phyloP scores from a whole-genome alignment of 2,888 invertebrate species.

The Alviniconcha strummeri region DNA sequence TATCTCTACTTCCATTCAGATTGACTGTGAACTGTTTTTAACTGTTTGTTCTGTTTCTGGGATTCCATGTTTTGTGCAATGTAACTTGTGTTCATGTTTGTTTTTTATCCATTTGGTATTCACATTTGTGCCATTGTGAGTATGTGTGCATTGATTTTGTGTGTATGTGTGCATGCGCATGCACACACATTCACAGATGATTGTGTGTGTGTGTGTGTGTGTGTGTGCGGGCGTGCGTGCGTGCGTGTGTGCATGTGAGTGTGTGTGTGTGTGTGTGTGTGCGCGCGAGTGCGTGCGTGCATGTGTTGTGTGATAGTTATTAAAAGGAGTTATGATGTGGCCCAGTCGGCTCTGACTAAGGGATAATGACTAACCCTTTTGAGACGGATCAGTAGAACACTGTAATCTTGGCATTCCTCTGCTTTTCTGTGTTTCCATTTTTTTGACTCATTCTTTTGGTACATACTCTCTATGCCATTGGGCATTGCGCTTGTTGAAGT shows the following conservation, averaged over 20 bases:
- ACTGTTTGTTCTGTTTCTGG: too few relatives aligned
- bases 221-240: not conserved
- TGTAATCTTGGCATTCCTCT: slow-evolving; percentile 15
- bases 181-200: not conserved
- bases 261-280: not conserved
- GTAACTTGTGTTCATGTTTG: not conserved
- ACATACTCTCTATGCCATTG: too few relatives aligned
- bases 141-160: not conserved
- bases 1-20: too few relatives aligned
- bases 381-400: not conserved
- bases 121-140: not conserved
- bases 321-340: slow-evolving; percentile 17
- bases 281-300: not conserved
- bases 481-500: too few relatives aligned
- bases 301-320: too few relatives aligned
- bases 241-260: not conserved
- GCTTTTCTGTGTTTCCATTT: not conserved
- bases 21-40: not conserved
- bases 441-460: not conserved
- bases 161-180: slow-evolving; percentile 1
- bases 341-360: not conserved
- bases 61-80: not conserved
- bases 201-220: not conserved
- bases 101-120: not conserved
- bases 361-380: slow-evolving; percentile 27